These are phyloP conservation scores for Heliangelus exortis DNA, from an alignment of 2,797 vertebrate species.

Conservation along the genomic window DNA sequence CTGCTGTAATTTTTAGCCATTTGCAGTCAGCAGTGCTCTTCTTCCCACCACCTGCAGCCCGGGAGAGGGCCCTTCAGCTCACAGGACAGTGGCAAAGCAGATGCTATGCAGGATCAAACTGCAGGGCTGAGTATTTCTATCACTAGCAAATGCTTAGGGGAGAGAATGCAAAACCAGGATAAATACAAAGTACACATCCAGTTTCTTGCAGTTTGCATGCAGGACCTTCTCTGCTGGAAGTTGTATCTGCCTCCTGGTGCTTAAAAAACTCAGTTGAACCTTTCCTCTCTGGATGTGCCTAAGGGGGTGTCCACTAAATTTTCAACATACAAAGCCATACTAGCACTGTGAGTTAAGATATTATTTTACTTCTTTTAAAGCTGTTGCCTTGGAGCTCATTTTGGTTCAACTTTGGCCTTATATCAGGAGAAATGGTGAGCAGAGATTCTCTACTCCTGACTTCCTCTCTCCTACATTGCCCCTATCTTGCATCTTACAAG, in stretches of 20 bases:
- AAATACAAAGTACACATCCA: neutral
- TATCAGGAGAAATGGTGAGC: neutral
- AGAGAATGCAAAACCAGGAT: neutral
- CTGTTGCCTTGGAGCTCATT: neutral
- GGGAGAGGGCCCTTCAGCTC: neutral
- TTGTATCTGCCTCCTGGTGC: neutral
- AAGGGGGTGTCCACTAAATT: neutral
- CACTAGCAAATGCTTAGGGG: neutral
- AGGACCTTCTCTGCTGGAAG: neutral
- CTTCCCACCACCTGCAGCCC: neutral
- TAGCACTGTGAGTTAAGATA: neutral
- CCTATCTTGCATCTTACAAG: neutral
- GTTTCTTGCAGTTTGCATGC: neutral
- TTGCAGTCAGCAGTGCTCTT: neutral
- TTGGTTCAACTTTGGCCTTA: neutral
- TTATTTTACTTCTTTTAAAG: neutral
- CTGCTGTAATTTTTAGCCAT: rapidly evolving
- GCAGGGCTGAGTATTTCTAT: neutral
- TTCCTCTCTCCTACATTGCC: neutral
- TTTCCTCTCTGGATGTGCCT: neutral
- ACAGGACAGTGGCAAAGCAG: neutral
- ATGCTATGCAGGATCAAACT: neutral
- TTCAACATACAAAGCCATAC: neutral
- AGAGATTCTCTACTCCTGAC: neutral
- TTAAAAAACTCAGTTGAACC: neutral